Percentiles rank a stretch among this genome's conserved stretches.
Evolutionary conservation across 1,140 invertebrate genomes (phyloP).

Genomic region (Drosophila subpulchrella): DNA sequence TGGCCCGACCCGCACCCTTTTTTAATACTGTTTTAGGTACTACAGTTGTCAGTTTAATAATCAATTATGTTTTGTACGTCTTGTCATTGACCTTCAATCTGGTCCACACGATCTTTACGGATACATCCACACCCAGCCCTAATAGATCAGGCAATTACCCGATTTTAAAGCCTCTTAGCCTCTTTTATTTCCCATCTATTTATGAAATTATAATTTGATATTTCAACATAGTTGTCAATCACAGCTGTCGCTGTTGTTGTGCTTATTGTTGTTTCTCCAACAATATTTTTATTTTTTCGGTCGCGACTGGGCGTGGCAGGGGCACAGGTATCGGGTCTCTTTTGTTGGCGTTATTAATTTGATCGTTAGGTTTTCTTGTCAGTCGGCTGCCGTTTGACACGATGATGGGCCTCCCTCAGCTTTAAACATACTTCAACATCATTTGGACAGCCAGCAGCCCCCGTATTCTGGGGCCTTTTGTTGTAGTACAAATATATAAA

Average conservation of each 20-base stretch:
- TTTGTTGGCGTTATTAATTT: conserved; percentile 64
- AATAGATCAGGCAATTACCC: conserved; percentile 78
- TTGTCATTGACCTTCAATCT: conserved; percentile 80
- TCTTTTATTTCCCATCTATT: conserved; percentile 62
- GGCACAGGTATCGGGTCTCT: conserved; percentile 42
- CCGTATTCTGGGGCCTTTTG: conserved; percentile 43
- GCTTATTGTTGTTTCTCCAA: conserved; percentile 37
- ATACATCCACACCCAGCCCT: conserved; percentile 65
- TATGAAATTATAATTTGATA: conserved; percentile 80
- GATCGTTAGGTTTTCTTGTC: conserved; percentile 58
- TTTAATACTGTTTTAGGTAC: conserved; percentile 42
- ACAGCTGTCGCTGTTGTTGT: conserved; percentile 47
- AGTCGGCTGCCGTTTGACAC: conserved; percentile 75
- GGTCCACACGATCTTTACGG: conserved; percentile 36
- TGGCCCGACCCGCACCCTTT: conserved; percentile 24
- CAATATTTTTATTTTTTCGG: conserved; percentile 29
- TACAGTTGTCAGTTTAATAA: conserved; percentile 66
- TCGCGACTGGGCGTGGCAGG: conserved; percentile 35
- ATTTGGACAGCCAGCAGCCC: conserved; percentile 58
- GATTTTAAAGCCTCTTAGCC: conserved; percentile 75
- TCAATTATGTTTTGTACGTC: conserved; percentile 64
- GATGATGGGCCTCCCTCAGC: conserved; percentile 55
- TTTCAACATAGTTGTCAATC: conserved; percentile 83
- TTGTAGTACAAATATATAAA: conserved; percentile 11
- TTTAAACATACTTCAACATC: conserved; percentile 46